Evolutionary conservation across 2,888 invertebrate species (phyloP), one percentile per base, ranked within the genome.

Genomic region (Xanthostigma xanthostigma): DNA sequence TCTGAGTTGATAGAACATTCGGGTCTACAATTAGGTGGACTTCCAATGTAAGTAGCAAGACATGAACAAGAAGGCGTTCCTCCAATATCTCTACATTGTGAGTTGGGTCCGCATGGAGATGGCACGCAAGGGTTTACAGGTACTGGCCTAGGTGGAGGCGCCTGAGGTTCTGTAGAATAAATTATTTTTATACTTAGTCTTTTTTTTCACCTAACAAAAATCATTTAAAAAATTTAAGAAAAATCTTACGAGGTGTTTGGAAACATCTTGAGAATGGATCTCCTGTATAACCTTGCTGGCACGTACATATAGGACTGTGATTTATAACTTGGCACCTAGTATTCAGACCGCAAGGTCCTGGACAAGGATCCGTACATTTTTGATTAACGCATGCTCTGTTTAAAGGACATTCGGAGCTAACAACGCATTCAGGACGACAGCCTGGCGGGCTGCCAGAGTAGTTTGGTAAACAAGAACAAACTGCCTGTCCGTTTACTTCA

Each of bases 281-380:
- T 49, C 73, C 74, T 47, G 67, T 65, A 55, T 68, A 71, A 36
- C 79, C 79, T 45, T 67, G 62, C 49, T 71, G 67, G 62, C 85
- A 85, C 57, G 75, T 78, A 59, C 82, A 82, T 55, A 81, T 79
- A 2, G 82, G 79, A 60, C 78, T 80, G 60, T 82, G 81, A 61
- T 82, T 80, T 51, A 79, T 75, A 8, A 83, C 81, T 60, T 78
- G 73, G 61, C 86, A 86, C 53, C 77, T 72, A 36, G 84, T 73
- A 58, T 78, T 78, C 54, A 76, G 69, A 11, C 85, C 85, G 61
- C 85, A 87, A 14, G 79, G 73, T 36, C 79, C 80, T 27, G 76
- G 75, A 55, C 84, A 86, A 46, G 84, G 84, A 61, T 83, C 78
- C 4, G 71, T 62, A 63, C 84, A 85, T 65, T 81, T 81, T 58